Base-by-base conservation (phyloP, 2,797 vertebrate species). In the Danio jaintianensis region DNA sequence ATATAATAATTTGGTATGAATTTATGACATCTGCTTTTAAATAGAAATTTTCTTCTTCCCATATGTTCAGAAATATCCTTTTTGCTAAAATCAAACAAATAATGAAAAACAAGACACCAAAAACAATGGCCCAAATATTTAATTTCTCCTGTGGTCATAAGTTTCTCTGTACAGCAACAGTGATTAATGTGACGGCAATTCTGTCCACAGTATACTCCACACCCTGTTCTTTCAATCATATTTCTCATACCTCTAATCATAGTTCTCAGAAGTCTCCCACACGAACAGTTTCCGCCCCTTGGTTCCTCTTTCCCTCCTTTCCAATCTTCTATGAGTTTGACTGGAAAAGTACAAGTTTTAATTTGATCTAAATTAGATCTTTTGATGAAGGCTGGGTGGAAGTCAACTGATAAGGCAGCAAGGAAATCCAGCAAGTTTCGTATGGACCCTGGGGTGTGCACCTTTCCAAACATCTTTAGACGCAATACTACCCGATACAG, bases 331-430 rank as follows among this genome's bases (percentile, higher is more conserved):
- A 47, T 15, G n/a, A 75, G 48, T 79, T 66, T 81, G 50, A 63
- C 68, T 70, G 72, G 56, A 80, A 64, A 66, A 79, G 64, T 63
- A 69, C 59, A 74, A 75, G 59, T 53, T 76, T 59, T 75, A n/a
- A 63, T 86, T 86, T 78, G 74, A 80, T 78, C 78, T 75, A 75
- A 80, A 82, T 76, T 55, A 68, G 63, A 80, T 80, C 42, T 69
- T 83, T 79, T 79, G 78, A 83, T 63, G 48, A 84, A 58, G 70
- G 43, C 66, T 68, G 48, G 36, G 72, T 82, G 75, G 74, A 81
- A 80, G 72, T 43, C 50, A 22, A n/a, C 55, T 77, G 81, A 82
- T 84, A 85, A 85, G 71, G 50, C 45, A 45, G 10, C 40, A 58
- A 74, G 75, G 48, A 84, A 82, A 81, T 77, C 38, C 67, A 71